Percentiles rank a stretch among this genome's conserved stretches.
Evolutionary conservation across 92 coral and sea anemone species (phyloP).

Genomic region (Hydrozoanthus gracilis): DNA sequence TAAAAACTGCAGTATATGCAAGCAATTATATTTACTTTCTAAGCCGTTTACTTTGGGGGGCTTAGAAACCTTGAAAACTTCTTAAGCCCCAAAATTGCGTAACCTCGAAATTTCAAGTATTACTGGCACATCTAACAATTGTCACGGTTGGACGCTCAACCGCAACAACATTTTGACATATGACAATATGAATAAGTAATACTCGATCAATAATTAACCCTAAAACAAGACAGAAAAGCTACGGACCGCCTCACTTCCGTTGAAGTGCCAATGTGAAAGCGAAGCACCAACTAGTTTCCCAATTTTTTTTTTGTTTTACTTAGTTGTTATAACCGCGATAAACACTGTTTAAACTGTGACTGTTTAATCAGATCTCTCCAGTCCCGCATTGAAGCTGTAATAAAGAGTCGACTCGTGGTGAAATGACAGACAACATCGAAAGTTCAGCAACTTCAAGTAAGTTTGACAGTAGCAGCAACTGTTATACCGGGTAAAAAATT

Average conservation of each 20-base stretch:
- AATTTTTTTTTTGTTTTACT: background rate
- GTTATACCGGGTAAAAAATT: too few species aligned
- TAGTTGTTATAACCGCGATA: too few species aligned
- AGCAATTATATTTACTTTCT: too few species aligned
- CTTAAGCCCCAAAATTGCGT: too few species aligned
- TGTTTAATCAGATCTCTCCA: too few species aligned
- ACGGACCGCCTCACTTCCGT: background rate
- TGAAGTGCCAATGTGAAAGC: background rate
- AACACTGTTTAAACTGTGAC: too few species aligned
- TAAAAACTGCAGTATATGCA: too few species aligned
- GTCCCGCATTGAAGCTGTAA: background rate
- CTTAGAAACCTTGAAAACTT: too few species aligned
- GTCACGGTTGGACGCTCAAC: constrained; percentile 3
- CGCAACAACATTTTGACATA: too few species aligned
- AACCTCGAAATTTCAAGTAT: too few species aligned
- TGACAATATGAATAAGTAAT: background rate
- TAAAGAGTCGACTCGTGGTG: background rate
- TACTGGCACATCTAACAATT: background rate
- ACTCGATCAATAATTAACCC: constrained; percentile 1
- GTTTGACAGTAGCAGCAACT: background rate
- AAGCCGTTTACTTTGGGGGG: too few species aligned
- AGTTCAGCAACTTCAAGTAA: constrained; percentile 13
- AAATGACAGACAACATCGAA: background rate
- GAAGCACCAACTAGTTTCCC: background rate
- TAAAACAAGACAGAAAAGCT: background rate